phyloP scores from a whole-genome alignment of 2,113 vertebrate genomes.

The Poeciliopsis prolifica region DNA sequence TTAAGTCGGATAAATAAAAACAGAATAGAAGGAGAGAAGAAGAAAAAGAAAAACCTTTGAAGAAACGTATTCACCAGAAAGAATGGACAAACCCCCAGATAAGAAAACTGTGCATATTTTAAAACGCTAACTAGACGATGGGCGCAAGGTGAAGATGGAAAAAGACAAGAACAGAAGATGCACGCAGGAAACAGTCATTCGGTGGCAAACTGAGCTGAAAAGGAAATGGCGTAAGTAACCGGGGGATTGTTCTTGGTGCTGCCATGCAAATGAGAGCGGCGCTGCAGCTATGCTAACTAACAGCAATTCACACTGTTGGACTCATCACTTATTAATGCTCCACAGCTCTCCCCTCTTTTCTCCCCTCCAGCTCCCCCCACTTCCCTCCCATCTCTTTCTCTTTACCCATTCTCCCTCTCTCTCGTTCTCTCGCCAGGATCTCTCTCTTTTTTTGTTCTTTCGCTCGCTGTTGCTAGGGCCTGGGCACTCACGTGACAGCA shows the following conservation, averaged over 20 bases:
- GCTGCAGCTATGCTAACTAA: slow-evolving; percentile 81
- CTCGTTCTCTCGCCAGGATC: slow-evolving; percentile 65
- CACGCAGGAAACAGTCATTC: slow-evolving; percentile 21
- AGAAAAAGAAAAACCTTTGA: slow-evolving; percentile 31
- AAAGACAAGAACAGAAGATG: slow-evolving; percentile 41
- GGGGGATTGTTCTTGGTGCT: slow-evolving; percentile 70
- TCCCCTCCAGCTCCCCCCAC: slow-evolving; percentile 10
- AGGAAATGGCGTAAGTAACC: slow-evolving; percentile 64
- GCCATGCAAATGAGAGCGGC: slow-evolving; percentile 79
- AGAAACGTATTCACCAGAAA: slow-evolving; percentile 31
- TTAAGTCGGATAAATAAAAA: slow-evolving; percentile 38
- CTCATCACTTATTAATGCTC: slow-evolving; percentile 86
- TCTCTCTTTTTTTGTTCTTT: slow-evolving; percentile 68
- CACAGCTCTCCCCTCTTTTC: slow-evolving; percentile 41
- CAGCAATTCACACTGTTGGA: slow-evolving; percentile 82
- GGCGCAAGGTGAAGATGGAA: slow-evolving; percentile 26
- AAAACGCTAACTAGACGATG: slow-evolving; percentile 16
- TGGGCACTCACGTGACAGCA: slow-evolving; percentile 77
- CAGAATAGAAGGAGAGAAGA: slow-evolving; percentile 8
- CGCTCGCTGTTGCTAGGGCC: slow-evolving; percentile 82
- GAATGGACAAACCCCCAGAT: slow-evolving; percentile 28
- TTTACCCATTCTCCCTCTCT: slow-evolving; percentile 68
- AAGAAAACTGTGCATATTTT: slow-evolving; percentile 50
- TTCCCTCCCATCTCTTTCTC: slow-evolving; percentile 52
- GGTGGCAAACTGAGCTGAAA: slow-evolving; percentile 33